Conservation (phyloP, 1,140 invertebrate species). For the Adoxophyes honmai region DNA sequence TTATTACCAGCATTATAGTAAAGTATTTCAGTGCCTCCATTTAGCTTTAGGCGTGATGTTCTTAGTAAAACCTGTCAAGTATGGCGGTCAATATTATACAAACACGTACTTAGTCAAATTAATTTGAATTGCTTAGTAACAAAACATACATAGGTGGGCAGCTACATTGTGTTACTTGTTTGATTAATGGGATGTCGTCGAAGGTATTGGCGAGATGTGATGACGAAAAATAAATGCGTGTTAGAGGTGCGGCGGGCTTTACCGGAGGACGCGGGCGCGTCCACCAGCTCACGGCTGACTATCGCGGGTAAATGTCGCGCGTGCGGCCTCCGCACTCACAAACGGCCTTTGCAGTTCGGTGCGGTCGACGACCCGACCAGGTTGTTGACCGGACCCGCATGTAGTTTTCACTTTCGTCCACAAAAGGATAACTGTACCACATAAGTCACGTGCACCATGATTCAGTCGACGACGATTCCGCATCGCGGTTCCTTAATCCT, state of each 20-base stretch:
- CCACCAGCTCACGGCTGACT: conserved; percentile 21
- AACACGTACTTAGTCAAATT: too few relatives aligned
- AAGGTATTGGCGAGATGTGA: too few relatives aligned
- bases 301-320: conserved; percentile 60
- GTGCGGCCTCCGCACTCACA: conserved; percentile 70
- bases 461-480: conserved; percentile 27
- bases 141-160: too few relatives aligned
- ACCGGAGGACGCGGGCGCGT: conserved; percentile 43
- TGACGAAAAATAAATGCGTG: not conserved
- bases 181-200: not conserved
- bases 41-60: too few relatives aligned
- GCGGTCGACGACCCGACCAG: conserved; percentile 65
- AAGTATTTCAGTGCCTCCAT: too few relatives aligned
- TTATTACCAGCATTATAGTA: too few relatives aligned
- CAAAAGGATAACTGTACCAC: conserved; percentile 75
- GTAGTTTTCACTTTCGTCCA: conserved; percentile 76
- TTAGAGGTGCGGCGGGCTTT: conserved; percentile 38
- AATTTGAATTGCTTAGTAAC: too few relatives aligned
- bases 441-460: conserved; percentile 65
- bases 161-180: not conserved
- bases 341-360: conserved; percentile 75
- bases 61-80: too few relatives aligned
- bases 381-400: conserved; percentile 66
- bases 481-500: conserved; percentile 40
- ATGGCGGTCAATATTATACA: too few relatives aligned